phyloP scores from a whole-genome alignment of 1,140 invertebrate species.

The Lepidurus apus region DNA sequence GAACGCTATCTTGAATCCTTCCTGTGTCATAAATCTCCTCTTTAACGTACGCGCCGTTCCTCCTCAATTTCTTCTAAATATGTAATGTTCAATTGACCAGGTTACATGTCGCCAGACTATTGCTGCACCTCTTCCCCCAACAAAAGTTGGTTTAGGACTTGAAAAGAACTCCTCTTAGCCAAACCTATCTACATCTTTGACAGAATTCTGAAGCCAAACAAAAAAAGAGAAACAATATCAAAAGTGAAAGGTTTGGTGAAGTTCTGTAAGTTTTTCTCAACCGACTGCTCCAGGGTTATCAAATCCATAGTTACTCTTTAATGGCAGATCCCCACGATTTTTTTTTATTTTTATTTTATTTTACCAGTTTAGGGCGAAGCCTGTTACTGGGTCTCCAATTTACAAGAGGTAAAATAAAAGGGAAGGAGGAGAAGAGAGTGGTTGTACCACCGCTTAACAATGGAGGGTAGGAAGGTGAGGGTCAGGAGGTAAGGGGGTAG shows the following conservation, averaged over 20 bases:
- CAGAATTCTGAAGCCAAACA: background rate
- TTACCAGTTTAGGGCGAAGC: too few species aligned
- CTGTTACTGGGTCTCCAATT: too few species aligned
- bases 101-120: background rate
- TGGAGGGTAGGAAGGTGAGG: too few species aligned
- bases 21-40: too few species aligned
- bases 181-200: background rate
- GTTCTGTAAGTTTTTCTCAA: background rate
- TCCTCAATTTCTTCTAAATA: slow-evolving; percentile 4
- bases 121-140: background rate
- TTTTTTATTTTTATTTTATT: too few species aligned
- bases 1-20: too few species aligned
- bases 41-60: background rate
- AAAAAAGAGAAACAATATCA: background rate
- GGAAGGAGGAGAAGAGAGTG: too few species aligned
- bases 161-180: background rate
- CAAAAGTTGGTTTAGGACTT: background rate
- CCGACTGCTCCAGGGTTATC: background rate
- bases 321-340: background rate
- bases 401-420: too few species aligned
- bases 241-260: background rate
- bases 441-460: too few species aligned
- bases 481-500: too few species aligned
- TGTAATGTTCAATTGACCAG: background rate
- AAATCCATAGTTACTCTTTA: background rate